A percentile compares a stretch with the other conserved stretches of the same genome.
Conservation (phyloP, 2,888 invertebrate species). For the Sphecodes monilicornis region DNA sequence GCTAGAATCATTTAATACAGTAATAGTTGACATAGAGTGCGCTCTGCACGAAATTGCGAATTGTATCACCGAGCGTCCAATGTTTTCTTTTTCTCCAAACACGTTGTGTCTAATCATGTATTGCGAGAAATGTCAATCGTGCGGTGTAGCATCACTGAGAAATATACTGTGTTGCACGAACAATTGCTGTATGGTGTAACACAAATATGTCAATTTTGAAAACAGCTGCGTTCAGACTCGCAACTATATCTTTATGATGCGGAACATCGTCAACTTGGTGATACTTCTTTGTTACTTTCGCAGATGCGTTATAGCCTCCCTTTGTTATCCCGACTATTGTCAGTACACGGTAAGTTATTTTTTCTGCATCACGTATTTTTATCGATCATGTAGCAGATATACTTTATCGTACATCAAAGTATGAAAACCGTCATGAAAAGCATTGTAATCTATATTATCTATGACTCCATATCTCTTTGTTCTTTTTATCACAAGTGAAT, state of each 20-base stretch:
- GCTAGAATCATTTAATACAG: background rate
- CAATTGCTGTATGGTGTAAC: conserved; percentile 2
- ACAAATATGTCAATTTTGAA: conserved; percentile 27
- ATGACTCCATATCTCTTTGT: background rate
- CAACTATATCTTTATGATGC: conserved; percentile 67
- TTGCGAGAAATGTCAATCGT: conserved; percentile 8
- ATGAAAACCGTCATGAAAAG: background rate
- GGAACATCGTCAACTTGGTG: conserved; percentile 49
- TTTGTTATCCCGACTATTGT: conserved; percentile 79
- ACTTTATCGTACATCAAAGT: background rate
- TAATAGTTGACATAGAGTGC: conserved; percentile 26
- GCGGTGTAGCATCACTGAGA: background rate
- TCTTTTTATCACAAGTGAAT: background rate
- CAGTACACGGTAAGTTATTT: conserved; percentile 71
- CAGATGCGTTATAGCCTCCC: conserved; percentile 53
- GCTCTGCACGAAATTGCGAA: background rate
- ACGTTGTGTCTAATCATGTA: background rate
- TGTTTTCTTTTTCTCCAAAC: conserved; percentile 2
- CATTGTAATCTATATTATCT: background rate
- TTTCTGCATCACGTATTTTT: background rate
- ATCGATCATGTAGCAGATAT: background rate
- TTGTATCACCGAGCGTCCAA: background rate
- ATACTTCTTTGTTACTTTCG: conserved; percentile 62
- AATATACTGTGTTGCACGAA: background rate
- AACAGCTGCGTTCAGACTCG: background rate